Conservation (phyloP, 64 coral and sea anemone genomes). For the Pachyseris speciosa region DNA sequence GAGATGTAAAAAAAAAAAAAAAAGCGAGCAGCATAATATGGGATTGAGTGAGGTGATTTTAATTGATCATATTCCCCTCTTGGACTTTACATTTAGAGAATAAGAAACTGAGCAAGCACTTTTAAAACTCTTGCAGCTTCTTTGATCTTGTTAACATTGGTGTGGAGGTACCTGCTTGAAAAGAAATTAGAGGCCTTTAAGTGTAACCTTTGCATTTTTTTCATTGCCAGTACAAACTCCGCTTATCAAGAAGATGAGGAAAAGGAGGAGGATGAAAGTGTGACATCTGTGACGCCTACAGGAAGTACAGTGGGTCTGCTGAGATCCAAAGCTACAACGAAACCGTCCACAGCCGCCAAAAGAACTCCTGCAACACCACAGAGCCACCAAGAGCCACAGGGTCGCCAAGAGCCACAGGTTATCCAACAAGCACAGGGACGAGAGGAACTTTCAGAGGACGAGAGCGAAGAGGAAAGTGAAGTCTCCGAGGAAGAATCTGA, state of each 20-base stretch:
- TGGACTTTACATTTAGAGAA: too few relatives aligned
- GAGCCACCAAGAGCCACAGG: not conserved
- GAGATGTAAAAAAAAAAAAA: too few relatives aligned
- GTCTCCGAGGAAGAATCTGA: slow-evolving; percentile 17
- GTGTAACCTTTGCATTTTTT: not conserved
- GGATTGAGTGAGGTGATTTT: too few relatives aligned
- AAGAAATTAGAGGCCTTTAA: not conserved
- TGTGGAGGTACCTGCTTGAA: too few relatives aligned
- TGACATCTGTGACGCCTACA: not conserved
- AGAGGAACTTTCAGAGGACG: not conserved
- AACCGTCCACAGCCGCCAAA: not conserved
- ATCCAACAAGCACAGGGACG: not conserved
- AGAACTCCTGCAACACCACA: not conserved
- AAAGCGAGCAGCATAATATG: too few relatives aligned
- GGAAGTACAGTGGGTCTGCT: slow-evolving; percentile 6
- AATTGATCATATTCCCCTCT: too few relatives aligned
- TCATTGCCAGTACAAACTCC: slow-evolving; percentile 13
- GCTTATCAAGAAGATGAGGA: slow-evolving; percentile 60
- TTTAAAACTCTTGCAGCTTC: too few relatives aligned
- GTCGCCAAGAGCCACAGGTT: not conserved
- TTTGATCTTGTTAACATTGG: too few relatives aligned
- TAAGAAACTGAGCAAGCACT: too few relatives aligned
- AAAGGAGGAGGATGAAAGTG: slow-evolving; percentile 43
- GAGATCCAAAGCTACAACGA: not conserved
- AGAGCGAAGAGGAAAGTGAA: slow-evolving; percentile 30